Conservation (phyloP, 2,113 vertebrate species). For the Cathartes aura region DNA sequence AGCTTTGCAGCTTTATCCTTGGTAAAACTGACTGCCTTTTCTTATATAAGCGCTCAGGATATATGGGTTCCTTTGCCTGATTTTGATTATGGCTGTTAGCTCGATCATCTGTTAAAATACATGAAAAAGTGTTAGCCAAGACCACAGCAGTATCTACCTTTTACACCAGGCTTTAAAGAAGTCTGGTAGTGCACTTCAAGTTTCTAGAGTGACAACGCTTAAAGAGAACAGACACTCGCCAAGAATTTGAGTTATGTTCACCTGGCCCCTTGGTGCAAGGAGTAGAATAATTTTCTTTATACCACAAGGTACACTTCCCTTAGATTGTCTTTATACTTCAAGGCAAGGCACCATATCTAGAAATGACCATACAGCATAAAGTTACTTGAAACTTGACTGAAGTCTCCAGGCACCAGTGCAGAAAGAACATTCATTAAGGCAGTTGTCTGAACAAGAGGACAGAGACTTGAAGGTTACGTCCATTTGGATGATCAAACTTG, state of each 20-base stretch:
- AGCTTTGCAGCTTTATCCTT: background rate
- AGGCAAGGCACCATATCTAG: background rate
- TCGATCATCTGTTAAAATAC: background rate
- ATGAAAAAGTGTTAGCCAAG: background rate
- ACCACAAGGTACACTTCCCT: background rate
- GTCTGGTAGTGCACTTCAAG: background rate
- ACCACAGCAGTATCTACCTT: background rate
- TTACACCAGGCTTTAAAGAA: background rate
- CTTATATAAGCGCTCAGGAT: background rate
- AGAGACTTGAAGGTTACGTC: accelerated
- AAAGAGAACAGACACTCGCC: background rate
- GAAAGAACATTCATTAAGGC: background rate
- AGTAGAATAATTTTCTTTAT: background rate
- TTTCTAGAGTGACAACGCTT: background rate
- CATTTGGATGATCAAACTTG: background rate
- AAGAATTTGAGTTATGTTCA: background rate
- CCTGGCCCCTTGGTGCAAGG: background rate
- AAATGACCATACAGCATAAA: background rate
- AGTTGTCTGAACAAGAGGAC: background rate
- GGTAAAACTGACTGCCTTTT: background rate
- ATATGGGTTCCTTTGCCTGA: background rate
- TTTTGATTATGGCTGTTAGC: background rate
- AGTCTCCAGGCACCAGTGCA: background rate
- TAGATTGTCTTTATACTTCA: background rate
- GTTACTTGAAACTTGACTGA: background rate